Base-by-base conservation (phyloP, 2,113 vertebrate genomes). In the Gopherus flavomarginatus region DNA sequence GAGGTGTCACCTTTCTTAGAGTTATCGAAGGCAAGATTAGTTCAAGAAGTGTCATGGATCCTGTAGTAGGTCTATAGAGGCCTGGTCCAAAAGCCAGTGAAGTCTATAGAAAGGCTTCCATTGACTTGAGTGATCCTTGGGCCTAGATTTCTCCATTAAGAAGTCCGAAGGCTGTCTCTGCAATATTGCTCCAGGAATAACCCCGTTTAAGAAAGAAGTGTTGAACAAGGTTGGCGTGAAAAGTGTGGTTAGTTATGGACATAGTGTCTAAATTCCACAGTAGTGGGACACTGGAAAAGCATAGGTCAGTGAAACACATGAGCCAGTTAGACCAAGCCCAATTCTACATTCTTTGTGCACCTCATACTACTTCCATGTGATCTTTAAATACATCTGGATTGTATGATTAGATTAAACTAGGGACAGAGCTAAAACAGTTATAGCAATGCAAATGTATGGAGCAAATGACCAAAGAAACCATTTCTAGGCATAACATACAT, bases 251-350 rank as follows among this genome's bases (percentile, higher is more conserved):
- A 17, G 2, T 47, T 31, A 1, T 81, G 57, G 57, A 62, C 27
- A 3, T 62, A 27, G 27, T 26, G 1, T 0, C 11, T 2, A 65
- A 90, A 81, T 83, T 24, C 47, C 62, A 0, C 44, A 8, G 75
- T 29, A 42, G 42, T 0, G 2, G 14, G 9, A 7, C 0, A 0
- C 21, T 47, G 81, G 69, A 81, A 87, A 9, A 80, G 50, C 8
- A 27, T 13, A 77, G 27, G 31, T 90, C 31, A 22, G n/a, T 62
- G 19, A 3, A 90, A 83, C 42, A 77, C n/a, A 59, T 53, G 1
- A 26, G n/a, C 16, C 35, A 72, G 5, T 26, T 3, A 27, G 29
- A 6, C 85, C 47, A 22, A 0, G 4, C 50, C 72, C 1, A 1
- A 21, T 10, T 83, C 65, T 72, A 16, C 14, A 35, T 72, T 19